phyloP scores from a whole-genome alignment of 2,113 vertebrate species.

The Indicator maculatus region DNA sequence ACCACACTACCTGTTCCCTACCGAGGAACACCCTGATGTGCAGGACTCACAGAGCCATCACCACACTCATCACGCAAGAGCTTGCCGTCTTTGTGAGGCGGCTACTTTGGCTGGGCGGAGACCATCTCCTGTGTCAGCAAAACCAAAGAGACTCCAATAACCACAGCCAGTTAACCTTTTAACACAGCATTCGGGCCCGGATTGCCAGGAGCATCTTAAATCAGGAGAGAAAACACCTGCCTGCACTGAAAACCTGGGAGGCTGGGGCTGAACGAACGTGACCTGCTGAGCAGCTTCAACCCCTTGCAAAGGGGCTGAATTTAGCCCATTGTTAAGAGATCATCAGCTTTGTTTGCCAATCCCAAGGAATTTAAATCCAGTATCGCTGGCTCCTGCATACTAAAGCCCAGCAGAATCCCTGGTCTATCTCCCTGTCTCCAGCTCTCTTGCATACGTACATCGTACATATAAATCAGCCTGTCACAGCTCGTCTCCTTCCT shows the following conservation, averaged over 20 bases:
- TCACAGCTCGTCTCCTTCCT: constrained; percentile 76
- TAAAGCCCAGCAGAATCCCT: constrained; percentile 46
- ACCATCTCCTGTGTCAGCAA: constrained; percentile 15
- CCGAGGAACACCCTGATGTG: fast-evolving
- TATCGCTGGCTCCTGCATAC: not conserved
- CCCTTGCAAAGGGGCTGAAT: not conserved
- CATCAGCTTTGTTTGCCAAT: not conserved
- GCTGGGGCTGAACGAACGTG: not conserved
- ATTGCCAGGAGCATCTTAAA: not conserved
- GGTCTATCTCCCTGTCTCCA: not conserved
- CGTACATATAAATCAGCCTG: constrained; percentile 79
- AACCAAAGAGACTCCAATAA: constrained; percentile 26
- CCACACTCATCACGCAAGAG: not conserved
- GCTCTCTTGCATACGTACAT: constrained; percentile 54
- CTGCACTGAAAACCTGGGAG: fast-evolving
- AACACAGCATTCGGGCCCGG: not conserved
- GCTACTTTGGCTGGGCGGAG: not conserved
- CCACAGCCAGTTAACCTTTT: constrained; percentile 20
- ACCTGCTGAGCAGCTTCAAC: not conserved
- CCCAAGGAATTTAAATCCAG: constrained; percentile 12
- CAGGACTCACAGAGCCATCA: not conserved
- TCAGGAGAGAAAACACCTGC: not conserved
- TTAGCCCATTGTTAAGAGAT: not conserved
- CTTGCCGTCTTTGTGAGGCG: not conserved
- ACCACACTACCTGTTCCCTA: fast-evolving